phyloP scores from a whole-genome alignment of 2,113 vertebrate genomes.

The Miniopterus natalensis region DNA sequence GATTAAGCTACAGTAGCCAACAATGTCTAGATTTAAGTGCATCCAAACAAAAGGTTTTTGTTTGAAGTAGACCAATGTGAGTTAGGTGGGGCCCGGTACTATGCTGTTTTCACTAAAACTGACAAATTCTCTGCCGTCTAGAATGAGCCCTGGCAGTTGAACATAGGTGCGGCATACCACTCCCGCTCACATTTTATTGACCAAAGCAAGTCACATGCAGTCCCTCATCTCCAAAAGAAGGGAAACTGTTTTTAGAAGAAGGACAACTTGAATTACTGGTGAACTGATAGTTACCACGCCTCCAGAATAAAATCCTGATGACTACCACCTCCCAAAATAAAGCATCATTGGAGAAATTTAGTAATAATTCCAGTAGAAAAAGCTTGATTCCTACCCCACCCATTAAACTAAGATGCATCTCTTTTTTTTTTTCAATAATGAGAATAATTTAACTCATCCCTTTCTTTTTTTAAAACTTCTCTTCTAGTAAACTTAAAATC shows the following conservation, averaged over 20 bases:
- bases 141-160: rapidly evolving
- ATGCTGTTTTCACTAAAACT: rapidly evolving
- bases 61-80: too few relatives aligned
- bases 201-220: background rate
- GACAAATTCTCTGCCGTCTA: rapidly evolving
- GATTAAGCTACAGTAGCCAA: too few relatives aligned
- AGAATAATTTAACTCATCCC: background rate
- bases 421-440: background rate
- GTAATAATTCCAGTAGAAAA: background rate
- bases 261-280: too few relatives aligned
- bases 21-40: background rate
- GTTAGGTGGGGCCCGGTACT: rapidly evolving
- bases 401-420: background rate
- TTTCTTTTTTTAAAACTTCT: background rate
- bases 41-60: background rate
- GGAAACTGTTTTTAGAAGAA: background rate
- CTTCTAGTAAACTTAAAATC: background rate
- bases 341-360: too few relatives aligned
- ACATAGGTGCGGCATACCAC: too few relatives aligned
- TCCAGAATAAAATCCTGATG: background rate
- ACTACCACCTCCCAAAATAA: rapidly evolving
- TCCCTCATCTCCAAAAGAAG: too few relatives aligned
- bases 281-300: background rate
- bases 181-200: background rate
- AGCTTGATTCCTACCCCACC: background rate